Percentiles rank a stretch among this genome's conserved stretches.
Conservation (phyloP, 2,888 invertebrate species). For the Temnothorax unifasciatus region DNA sequence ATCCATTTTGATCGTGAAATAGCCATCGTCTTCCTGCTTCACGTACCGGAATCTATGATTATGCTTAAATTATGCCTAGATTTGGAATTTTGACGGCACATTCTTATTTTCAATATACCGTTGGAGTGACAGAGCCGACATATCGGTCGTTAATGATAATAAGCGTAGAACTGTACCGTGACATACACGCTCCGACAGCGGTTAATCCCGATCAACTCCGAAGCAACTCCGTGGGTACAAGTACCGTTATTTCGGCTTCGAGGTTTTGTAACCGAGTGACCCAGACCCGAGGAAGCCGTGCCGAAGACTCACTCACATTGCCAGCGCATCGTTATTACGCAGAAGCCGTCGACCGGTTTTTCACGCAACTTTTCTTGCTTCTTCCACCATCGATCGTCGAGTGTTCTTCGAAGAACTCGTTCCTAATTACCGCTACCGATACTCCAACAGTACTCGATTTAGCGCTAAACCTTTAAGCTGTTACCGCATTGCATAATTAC, state of each 20-base stretch:
- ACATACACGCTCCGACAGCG: constrained; percentile 70
- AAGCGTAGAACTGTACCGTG: constrained; percentile 61
- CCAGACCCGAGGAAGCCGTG: constrained; percentile 79
- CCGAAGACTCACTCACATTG: constrained; percentile 54
- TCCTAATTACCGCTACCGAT: constrained; percentile 43
- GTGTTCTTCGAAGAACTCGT: constrained; percentile 23
- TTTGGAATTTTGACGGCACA: not conserved
- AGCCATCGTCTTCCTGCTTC: not conserved
- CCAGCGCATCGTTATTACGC: constrained; percentile 45
- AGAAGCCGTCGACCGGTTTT: constrained; percentile 59
- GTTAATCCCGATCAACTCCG: constrained; percentile 73
- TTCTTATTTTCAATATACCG: constrained; percentile 35
- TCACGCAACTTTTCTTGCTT: constrained; percentile 32
- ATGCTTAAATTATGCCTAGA: not conserved
- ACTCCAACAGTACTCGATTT: constrained; percentile 5
- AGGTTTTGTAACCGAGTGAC: constrained; percentile 85
- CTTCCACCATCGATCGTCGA: not conserved
- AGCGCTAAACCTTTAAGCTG: not conserved
- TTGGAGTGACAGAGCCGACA: constrained; percentile 37
- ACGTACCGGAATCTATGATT: not conserved
- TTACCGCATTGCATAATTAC: not conserved
- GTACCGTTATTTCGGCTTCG: constrained; percentile 84
- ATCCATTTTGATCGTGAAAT: not conserved
- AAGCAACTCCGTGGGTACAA: constrained; percentile 66
- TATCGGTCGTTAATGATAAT: constrained; percentile 38